A percentile compares a stretch with the other conserved stretches of the same genome.
Conservation (phyloP, 2,113 vertebrate species). For the Engraulis encrasicolus region DNA sequence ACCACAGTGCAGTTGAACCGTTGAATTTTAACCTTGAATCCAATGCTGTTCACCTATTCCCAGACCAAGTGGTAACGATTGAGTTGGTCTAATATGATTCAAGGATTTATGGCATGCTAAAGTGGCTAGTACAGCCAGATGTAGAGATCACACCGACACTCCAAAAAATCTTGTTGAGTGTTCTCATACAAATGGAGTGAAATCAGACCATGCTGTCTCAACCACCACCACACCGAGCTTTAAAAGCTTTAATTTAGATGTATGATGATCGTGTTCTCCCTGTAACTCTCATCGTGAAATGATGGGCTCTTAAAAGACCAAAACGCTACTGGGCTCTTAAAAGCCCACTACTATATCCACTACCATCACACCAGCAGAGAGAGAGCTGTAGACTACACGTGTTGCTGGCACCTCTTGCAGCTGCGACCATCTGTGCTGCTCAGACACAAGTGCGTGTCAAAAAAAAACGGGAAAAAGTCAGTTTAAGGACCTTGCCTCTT, state of each 20-base stretch:
- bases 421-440: slow-evolving; percentile 22
- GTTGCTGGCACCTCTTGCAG: slow-evolving; percentile 3
- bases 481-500: slow-evolving; percentile 37
- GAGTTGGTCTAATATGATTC: too few relatives aligned
- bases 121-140: too few relatives aligned
- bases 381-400: background rate
- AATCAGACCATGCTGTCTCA: background rate
- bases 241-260: background rate
- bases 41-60: too few relatives aligned
- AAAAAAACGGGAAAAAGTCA: background rate
- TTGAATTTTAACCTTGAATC: too few relatives aligned
- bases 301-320: background rate
- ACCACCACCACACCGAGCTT: background rate
- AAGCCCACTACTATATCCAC: background rate
- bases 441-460: background rate
- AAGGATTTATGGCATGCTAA: too few relatives aligned
- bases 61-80: too few relatives aligned
- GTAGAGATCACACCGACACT: too few relatives aligned
- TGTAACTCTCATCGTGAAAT: background rate
- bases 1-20: too few relatives aligned
- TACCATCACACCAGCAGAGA: background rate
- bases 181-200: background rate
- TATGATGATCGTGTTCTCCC: background rate
- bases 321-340: background rate
- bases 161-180: too few relatives aligned